phyloP scores from a whole-genome alignment of 2,888 invertebrate species.

The Aplocera efformata region DNA sequence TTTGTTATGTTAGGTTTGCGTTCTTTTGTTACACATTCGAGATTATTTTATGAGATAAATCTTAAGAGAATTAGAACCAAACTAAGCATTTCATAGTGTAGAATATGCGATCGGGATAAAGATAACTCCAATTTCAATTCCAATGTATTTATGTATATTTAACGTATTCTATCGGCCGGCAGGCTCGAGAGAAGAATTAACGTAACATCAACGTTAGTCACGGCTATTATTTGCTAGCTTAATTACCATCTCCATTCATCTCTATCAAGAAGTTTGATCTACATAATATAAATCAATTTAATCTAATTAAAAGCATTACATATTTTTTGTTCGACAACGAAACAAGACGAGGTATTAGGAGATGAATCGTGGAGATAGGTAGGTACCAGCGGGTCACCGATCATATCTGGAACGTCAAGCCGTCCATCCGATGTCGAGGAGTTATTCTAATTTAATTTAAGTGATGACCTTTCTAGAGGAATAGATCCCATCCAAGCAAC shows the following conservation, averaged over 20 bases:
- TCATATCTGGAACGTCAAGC: conserved; percentile 74
- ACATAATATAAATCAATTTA: conserved; percentile 77
- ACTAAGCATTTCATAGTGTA: not conserved
- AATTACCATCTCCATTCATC: conserved; percentile 64
- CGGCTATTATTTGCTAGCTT: conserved; percentile 69
- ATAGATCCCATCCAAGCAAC: conserved; percentile 62
- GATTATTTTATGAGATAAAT: conserved; percentile 26
- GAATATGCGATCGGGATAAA: conserved; percentile 13
- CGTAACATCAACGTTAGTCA: conserved; percentile 38
- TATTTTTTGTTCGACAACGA: conserved; percentile 74
- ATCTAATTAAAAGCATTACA: conserved; percentile 80
- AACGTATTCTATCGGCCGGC: conserved; percentile 5
- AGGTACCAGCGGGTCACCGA: conserved; percentile 73
- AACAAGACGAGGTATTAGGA: conserved; percentile 75
- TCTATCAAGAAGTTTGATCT: conserved; percentile 62
- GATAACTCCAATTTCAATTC: too few relatives aligned
- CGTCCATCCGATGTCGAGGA: conserved; percentile 72
- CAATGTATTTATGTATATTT: conserved; percentile 2
- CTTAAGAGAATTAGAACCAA: conserved; percentile 5
- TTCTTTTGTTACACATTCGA: conserved; percentile 26
- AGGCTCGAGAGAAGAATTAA: conserved; percentile 24
- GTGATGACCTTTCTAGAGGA: conserved; percentile 65
- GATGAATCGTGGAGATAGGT: conserved; percentile 71
- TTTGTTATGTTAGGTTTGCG: conserved; percentile 42
- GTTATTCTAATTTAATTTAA: conserved; percentile 79